Base-by-base conservation (phyloP, 1,140 invertebrate genomes). In the Phocides pigmalion region DNA sequence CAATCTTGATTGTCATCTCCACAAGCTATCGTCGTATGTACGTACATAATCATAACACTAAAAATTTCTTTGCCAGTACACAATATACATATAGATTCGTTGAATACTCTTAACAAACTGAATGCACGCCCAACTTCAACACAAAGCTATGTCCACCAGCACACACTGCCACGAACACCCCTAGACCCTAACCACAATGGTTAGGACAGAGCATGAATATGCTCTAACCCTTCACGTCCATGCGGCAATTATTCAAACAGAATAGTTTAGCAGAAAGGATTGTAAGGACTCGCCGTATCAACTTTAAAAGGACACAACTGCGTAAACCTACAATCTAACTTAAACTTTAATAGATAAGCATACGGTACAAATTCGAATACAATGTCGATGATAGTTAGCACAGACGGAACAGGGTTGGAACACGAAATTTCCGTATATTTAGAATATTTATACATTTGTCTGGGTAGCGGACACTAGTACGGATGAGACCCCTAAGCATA, bases 211-310 rank as follows among this genome's bases (percentile, higher is more conserved):
- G 77, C 84, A 88, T 87, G 85, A 90, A 89, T 89, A 88, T 82
- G 78, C 78, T 86, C 81, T 82, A 87, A 89, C 89, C 89, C 89
- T 89, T 91, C 89, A 89, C 77, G 89, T 87, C 89, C 89, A 89
- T 64, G 79, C 89, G 80, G 82, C 89, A 91, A 91, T 91, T 91
- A 91, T 89, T 91, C 89, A 91, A 89, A 89, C 76, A 89, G 89
- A 91, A 89, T 91, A 89, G 87, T 89, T 91, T 89, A 91, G 87
- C 87, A 91, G 89, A 91, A 91, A 91, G 89, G 89, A 89, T 90
- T 90, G 81, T 87, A 78, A 87, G 84, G 76, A 81, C 78, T 79
- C 47, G 16, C 16, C 8, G 4, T 17, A 44, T 25, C 25, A 62
- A 53, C 4, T 9, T 14, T 53, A 64, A 75, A 79, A 78, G 16